Conservation (phyloP, 2,113 vertebrate genomes). For the Cettia cetti region DNA sequence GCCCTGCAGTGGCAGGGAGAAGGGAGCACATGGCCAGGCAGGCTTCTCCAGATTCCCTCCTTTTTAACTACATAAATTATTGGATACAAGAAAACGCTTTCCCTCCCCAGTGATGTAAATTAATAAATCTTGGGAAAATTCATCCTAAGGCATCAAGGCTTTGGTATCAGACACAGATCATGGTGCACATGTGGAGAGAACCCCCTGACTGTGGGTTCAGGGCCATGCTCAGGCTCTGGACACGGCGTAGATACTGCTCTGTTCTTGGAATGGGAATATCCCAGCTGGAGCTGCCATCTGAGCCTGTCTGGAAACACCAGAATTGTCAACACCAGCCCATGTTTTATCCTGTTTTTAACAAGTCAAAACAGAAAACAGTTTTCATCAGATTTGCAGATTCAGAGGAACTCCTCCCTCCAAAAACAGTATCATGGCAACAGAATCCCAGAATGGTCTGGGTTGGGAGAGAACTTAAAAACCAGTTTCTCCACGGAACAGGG, state of each 20-base stretch:
- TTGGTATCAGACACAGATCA: background rate
- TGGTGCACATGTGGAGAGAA: background rate
- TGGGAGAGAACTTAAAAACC: background rate
- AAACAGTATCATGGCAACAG: accelerated
- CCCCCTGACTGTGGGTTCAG: background rate
- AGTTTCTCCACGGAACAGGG: background rate
- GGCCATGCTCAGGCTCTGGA: background rate
- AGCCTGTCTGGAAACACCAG: background rate
- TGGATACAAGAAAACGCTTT: background rate
- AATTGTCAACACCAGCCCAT: background rate
- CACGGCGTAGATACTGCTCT: background rate
- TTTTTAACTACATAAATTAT: background rate
- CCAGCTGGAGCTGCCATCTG: background rate
- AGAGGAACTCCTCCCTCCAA: background rate
- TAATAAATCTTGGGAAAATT: background rate
- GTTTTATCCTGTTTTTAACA: background rate
- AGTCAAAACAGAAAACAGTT: background rate
- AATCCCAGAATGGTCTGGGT: background rate
- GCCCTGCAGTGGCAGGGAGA: background rate
- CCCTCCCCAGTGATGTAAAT: background rate
- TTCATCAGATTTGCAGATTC: background rate
- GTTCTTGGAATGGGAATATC: background rate
- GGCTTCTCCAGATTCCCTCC: background rate
- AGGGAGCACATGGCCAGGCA: background rate
- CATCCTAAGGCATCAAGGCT: background rate